Percentiles rank a stretch among this genome's conserved stretches.
These are phyloP conservation scores for Gymnogyps californianus DNA, from an alignment of 2,113 vertebrate species.

Conservation along the genomic window DNA sequence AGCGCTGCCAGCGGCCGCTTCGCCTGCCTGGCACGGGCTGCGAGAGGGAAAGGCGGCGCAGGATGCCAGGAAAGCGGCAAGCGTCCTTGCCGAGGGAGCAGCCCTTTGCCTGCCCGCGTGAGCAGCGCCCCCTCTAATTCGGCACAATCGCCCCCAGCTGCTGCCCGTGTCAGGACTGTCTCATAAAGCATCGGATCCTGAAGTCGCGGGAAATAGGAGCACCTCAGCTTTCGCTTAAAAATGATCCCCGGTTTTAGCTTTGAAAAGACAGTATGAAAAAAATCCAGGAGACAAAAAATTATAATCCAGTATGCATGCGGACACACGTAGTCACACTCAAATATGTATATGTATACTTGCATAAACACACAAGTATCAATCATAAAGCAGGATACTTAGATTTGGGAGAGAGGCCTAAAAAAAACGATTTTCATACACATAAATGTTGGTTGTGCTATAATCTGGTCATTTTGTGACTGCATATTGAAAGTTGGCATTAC, in stretches of 20 bases:
- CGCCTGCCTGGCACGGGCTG: neutral
- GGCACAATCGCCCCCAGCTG: accelerated
- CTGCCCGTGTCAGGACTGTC: accelerated
- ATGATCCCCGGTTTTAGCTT: neutral
- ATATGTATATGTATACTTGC: accelerated
- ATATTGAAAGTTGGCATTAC: neutral
- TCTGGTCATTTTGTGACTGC: neutral
- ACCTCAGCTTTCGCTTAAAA: accelerated
- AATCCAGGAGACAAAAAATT: neutral
- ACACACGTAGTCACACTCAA: neutral
- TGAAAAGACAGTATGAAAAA: neutral
- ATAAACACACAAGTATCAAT: too few species aligned
- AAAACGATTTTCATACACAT: accelerated
- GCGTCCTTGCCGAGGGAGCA: accelerated
- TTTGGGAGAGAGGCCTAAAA: neutral
- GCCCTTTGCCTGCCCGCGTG: accelerated
- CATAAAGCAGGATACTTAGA: neutral
- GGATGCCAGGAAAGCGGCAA: accelerated
- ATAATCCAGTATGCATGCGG: accelerated
- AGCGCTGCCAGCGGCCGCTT: neutral
- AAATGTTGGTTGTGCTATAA: neutral
- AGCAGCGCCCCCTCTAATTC: accelerated
- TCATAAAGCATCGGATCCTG: accelerated
- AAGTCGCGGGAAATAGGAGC: neutral
- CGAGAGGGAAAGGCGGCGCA: accelerated